Conservation (phyloP, 2,888 invertebrate species). For the Agrilus mali region DNA sequence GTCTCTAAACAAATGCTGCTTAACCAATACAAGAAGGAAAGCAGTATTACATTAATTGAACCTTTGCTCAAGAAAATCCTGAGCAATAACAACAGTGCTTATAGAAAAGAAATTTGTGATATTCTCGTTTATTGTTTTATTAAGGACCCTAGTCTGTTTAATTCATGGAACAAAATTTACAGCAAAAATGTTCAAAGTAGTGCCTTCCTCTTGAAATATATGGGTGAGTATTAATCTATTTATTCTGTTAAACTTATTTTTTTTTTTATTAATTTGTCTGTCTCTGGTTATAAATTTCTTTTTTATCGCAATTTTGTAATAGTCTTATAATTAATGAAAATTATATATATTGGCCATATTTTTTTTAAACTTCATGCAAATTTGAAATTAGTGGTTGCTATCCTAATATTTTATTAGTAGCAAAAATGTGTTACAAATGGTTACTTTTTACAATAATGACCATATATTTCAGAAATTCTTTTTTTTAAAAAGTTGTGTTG, state of each 20-base stretch:
- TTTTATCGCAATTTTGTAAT: neutral
- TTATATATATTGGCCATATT: too few species aligned
- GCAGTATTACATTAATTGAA: conserved; percentile 42
- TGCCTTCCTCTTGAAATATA: conserved; percentile 47
- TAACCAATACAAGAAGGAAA: conserved; percentile 27
- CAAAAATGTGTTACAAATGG: too few species aligned
- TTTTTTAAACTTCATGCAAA: too few species aligned
- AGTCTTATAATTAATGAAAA: too few species aligned
- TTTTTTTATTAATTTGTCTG: neutral
- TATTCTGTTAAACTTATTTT: neutral
- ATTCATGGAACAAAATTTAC: conserved; percentile 56
- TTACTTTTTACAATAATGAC: too few species aligned
- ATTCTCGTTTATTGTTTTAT: conserved; percentile 47
- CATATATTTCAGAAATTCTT: too few species aligned
- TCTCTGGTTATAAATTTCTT: conserved; percentile 14
- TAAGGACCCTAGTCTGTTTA: conserved; percentile 50
- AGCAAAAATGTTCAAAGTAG: conserved; percentile 53
- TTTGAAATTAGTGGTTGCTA: too few species aligned
- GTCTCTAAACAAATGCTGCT: conserved; percentile 22
- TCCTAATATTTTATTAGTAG: too few species aligned
- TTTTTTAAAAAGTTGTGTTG: too few species aligned
- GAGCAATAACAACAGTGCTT: conserved; percentile 37
- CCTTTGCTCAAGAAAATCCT: conserved; percentile 51
- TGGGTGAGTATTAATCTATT: conserved; percentile 31
- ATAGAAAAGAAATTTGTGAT: conserved; percentile 44